Evolutionary conservation across 1,140 invertebrate species (phyloP).

Genomic region (Stenopsyche tienmushanensis): DNA sequence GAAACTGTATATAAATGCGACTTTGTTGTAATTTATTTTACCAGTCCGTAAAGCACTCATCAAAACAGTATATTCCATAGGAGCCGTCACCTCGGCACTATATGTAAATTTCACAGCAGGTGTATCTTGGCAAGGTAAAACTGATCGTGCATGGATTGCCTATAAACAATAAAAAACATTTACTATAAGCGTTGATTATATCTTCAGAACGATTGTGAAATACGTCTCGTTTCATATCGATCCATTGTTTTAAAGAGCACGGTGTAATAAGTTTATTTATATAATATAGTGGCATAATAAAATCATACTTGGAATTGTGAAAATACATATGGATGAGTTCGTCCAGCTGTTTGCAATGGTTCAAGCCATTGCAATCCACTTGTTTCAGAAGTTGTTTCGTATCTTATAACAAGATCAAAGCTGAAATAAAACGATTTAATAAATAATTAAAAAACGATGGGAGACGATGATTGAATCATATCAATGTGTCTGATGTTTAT

Average conservation of each 20-base stretch:
- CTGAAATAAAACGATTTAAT: conserved; percentile 48
- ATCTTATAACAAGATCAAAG: conserved; percentile 68
- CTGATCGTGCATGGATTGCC: conserved; percentile 85
- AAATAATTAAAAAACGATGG: neutral
- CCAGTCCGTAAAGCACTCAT: conserved; percentile 82
- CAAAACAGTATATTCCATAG: conserved; percentile 75
- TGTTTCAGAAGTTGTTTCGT: conserved; percentile 71
- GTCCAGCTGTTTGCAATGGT: conserved; percentile 84
- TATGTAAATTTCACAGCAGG: conserved; percentile 89
- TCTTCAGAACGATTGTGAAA: no score
- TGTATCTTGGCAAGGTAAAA: conserved; percentile 93
- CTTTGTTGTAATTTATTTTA: conserved; percentile 45
- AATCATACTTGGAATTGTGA: conserved; percentile 82
- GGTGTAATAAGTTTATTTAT: no score
- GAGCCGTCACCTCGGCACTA: conserved; percentile 75
- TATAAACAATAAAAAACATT: conserved; percentile 49
- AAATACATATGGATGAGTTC: conserved; percentile 86
- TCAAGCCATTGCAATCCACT: conserved; percentile 88
- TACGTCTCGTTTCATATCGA: no score
- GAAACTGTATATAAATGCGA: conserved; percentile 57
- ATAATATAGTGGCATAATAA: neutral
- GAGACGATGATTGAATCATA: neutral
- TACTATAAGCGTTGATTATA: no score
- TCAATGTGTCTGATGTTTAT: no score
- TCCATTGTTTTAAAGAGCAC: no score